A percentile compares a stretch with the other conserved stretches of the same genome.
These are phyloP conservation scores for Todiramphus chloris DNA, from an alignment of 2,113 vertebrate genomes.

Conservation along the genomic window DNA sequence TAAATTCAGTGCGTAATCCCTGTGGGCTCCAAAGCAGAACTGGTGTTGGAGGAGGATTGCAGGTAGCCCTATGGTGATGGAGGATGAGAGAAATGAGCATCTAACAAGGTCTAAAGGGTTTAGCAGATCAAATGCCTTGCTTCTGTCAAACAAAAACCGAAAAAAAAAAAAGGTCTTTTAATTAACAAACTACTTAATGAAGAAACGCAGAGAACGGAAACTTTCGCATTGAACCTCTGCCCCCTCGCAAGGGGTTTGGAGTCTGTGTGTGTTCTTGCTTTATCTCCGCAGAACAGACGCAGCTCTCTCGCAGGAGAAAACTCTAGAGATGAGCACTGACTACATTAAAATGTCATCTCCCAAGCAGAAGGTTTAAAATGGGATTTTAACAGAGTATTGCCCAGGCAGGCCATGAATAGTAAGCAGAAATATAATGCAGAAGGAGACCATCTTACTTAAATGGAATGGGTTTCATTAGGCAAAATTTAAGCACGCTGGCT, in stretches of 20 bases:
- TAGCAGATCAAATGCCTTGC: constrained; percentile 17
- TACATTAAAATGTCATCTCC: constrained; percentile 42
- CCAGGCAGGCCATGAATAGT: neutral
- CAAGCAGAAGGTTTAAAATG: neutral
- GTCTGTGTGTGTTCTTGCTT: neutral
- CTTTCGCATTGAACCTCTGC: neutral
- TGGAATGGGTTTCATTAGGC: neutral
- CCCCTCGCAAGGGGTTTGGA: neutral
- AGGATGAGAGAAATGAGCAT: neutral
- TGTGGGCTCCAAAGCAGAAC: neutral
- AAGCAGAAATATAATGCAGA: neutral
- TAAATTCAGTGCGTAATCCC: neutral
- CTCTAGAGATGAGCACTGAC: constrained; percentile 14
- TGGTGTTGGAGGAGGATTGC: neutral
- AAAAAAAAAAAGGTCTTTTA: neutral
- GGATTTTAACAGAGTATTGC: neutral
- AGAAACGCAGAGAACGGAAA: neutral
- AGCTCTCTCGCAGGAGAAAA: neutral
- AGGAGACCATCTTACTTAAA: neutral
- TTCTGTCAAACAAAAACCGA: neutral
- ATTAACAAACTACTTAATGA: constrained; percentile 40
- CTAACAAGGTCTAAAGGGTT: constrained; percentile 14
- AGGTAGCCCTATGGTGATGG: neutral
- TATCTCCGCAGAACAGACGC: constrained; percentile 28
- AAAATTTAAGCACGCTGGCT: neutral